Conservation (phyloP, 2,113 vertebrate species). For the Melanerpes formicivorus region DNA sequence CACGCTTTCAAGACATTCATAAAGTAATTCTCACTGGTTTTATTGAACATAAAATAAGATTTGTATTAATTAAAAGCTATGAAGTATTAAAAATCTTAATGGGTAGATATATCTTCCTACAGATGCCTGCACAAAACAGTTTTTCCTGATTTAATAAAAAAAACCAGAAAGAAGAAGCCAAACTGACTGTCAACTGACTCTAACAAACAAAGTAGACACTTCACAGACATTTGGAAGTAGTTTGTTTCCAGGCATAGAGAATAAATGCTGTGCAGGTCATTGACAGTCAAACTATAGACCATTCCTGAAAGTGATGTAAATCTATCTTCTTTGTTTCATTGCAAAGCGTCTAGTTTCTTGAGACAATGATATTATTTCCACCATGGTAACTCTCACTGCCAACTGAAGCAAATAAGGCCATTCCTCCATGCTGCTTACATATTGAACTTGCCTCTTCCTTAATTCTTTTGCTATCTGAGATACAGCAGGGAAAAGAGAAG, state of each 20-base stretch:
- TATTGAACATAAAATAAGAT: neutral
- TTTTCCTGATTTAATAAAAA: neutral
- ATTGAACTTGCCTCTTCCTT: neutral
- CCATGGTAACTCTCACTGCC: neutral
- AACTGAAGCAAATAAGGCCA: neutral
- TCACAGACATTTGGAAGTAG: neutral
- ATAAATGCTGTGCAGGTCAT: neutral
- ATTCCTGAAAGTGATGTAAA: neutral
- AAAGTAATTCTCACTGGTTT: neutral
- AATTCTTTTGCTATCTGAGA: accelerated
- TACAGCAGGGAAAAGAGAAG: accelerated
- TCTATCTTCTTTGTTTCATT: neutral
- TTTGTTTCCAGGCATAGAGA: neutral
- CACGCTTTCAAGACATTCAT: neutral
- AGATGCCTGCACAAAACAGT: neutral
- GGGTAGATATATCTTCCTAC: neutral
- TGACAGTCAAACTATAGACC: neutral
- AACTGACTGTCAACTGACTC: neutral
- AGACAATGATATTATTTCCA: neutral
- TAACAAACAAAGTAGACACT: neutral
- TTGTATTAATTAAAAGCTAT: neutral
- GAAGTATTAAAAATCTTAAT: neutral
- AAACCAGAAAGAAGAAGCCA: neutral
- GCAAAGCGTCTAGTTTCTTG: neutral
- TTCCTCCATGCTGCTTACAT: neutral